A percentile compares a stretch with the other conserved stretches of the same genome.
phyloP scores from a whole-genome alignment of 2,888 invertebrate genomes.

The Biston betularia region DNA sequence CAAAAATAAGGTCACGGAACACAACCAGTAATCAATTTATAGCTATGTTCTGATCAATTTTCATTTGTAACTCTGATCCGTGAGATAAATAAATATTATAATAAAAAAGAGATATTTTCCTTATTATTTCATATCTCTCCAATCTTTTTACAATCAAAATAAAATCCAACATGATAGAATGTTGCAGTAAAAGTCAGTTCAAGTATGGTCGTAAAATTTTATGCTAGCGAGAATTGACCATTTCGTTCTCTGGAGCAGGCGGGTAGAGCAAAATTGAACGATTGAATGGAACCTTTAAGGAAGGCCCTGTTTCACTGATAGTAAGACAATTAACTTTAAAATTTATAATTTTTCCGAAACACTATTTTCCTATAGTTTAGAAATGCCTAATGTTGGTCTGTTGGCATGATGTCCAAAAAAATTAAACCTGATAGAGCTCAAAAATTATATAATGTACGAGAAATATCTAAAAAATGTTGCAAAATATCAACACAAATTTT shows the following conservation, averaged over 20 bases:
- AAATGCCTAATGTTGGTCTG: no score
- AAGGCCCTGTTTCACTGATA: not conserved
- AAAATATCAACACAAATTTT: no score
- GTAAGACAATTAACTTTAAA: no score
- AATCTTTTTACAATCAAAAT: constrained; percentile 39
- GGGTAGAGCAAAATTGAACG: constrained; percentile 43
- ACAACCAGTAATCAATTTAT: not conserved
- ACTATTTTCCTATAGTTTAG: no score
- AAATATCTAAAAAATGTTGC: no score
- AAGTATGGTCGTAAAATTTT: constrained; percentile 55
- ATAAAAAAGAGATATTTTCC: not conserved
- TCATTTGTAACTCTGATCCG: not conserved
- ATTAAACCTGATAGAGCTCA: no score
- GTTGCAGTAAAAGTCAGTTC: constrained; percentile 45
- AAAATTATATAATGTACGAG: no score
- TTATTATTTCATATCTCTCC: constrained; percentile 13
- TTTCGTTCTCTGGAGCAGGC: constrained; percentile 43
- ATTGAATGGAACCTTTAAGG: constrained; percentile 45
- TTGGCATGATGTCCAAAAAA: no score
- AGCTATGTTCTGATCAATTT: not conserved
- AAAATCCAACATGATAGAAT: constrained; percentile 39
- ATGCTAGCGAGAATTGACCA: constrained; percentile 55
- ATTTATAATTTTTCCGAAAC: no score
- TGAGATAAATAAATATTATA: not conserved
- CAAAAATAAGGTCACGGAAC: no score